A percentile compares a stretch with the other conserved stretches of the same genome.
Conservation (phyloP, 2,888 invertebrate species). For the Phaonia tiefii region DNA sequence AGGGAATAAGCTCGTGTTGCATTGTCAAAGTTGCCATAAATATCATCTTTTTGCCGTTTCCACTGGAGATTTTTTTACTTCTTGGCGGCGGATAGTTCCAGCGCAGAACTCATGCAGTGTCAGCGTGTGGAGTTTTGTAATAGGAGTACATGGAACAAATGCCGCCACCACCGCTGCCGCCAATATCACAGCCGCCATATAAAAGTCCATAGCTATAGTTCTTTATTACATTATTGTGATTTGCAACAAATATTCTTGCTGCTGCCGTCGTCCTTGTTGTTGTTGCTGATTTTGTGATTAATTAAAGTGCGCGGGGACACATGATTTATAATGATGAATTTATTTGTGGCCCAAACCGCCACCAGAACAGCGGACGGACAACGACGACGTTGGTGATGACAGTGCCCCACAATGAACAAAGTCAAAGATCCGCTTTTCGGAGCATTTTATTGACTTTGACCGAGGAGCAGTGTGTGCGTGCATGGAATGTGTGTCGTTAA, state of each 20-base stretch:
- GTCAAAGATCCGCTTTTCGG: constrained; percentile 59
- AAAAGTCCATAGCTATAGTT: constrained; percentile 22
- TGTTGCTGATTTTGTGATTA: constrained; percentile 63
- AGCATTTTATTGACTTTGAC: constrained; percentile 63
- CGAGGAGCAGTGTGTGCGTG: constrained; percentile 38
- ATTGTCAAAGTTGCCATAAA: constrained; percentile 79
- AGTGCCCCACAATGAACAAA: constrained; percentile 67
- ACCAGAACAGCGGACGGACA: not conserved
- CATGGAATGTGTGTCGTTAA: constrained; percentile 41
- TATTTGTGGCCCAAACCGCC: constrained; percentile 70
- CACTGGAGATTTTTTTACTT: constrained; percentile 15
- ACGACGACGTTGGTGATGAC: constrained; percentile 59
- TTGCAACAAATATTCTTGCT: constrained; percentile 26
- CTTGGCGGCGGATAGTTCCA: constrained; percentile 43
- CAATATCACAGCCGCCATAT: constrained; percentile 10
- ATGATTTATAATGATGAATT: constrained; percentile 80
- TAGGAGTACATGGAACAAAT: constrained; percentile 52
- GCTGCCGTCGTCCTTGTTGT: constrained; percentile 37
- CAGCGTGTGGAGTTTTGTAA: constrained; percentile 63
- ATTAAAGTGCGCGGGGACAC: constrained; percentile 70
- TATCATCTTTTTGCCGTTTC: constrained; percentile 69
- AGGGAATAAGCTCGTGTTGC: constrained; percentile 67
- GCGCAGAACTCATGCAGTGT: constrained; percentile 65
- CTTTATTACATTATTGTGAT: constrained; percentile 40
- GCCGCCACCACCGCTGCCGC: constrained; percentile 49